A percentile compares a stretch with the other conserved stretches of the same genome.
Evolutionary conservation across 2,888 invertebrate species (phyloP).

Genomic region (Exocentrus adspersus): DNA sequence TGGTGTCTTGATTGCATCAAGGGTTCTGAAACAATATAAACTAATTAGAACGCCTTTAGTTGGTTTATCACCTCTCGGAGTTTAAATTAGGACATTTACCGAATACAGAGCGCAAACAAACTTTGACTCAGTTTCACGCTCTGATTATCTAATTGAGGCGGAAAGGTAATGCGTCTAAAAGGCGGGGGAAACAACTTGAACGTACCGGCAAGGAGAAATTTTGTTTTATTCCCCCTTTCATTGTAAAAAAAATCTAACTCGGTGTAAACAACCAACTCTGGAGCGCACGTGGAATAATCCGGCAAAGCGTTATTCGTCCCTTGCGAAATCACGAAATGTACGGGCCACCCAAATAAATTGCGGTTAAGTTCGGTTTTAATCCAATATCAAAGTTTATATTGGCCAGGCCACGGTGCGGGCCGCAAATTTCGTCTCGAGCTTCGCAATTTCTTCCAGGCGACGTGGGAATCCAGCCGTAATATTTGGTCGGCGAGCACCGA

Average conservation of each 20-base stretch:
- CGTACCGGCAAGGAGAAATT: too few species aligned
- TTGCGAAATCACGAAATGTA: background rate
- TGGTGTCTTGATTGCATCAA: too few species aligned
- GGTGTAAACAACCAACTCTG: background rate
- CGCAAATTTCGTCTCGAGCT: background rate
- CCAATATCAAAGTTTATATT: constrained; percentile 5
- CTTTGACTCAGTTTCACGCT: background rate
- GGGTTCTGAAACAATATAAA: too few species aligned
- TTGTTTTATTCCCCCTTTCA: too few species aligned
- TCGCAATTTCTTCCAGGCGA: background rate
- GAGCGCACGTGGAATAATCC: background rate
- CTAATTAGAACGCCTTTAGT: too few species aligned
- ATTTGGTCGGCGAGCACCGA: too few species aligned
- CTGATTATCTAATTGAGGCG: background rate
- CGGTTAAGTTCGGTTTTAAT: background rate
- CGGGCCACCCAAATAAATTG: background rate
- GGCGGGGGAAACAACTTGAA: too few species aligned
- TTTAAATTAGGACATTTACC: too few species aligned
- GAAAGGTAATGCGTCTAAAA: background rate
- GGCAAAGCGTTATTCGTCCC: background rate
- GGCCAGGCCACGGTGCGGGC: background rate
- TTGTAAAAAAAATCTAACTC: too few species aligned
- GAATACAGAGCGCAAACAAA: background rate
- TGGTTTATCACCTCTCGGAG: too few species aligned
- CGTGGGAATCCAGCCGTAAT: too few species aligned